Conservation (phyloP, 2,797 vertebrate genomes). For the Huso huso region DNA sequence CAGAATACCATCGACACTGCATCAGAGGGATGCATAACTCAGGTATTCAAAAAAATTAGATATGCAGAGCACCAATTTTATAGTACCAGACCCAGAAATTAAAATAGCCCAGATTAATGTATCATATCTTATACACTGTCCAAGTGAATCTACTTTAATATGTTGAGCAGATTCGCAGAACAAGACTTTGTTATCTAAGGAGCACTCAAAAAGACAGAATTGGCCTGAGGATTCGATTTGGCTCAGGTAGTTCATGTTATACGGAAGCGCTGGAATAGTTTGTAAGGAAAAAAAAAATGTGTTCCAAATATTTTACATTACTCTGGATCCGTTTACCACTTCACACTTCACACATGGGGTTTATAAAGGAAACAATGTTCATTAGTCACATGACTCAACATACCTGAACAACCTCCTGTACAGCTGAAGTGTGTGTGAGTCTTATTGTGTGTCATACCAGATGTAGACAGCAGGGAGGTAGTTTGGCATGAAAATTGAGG, state of each 20-base stretch:
- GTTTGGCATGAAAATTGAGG: too few relatives aligned
- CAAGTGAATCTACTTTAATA: constrained; percentile 82
- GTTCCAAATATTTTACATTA: constrained; percentile 71
- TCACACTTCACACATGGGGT: constrained; percentile 40
- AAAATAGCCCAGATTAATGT: constrained; percentile 87
- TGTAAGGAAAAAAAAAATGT: constrained; percentile 76
- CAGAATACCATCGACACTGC: constrained; percentile 70
- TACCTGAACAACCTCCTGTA: too few relatives aligned
- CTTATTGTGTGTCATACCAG: too few relatives aligned
- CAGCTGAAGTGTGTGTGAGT: too few relatives aligned
- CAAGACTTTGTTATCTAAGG: constrained; percentile 83
- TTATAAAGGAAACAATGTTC: constrained; percentile 48
- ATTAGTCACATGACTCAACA: too few relatives aligned
- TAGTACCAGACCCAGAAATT: constrained; percentile 78
- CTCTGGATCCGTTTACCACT: constrained; percentile 37
- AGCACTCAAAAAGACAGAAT: constrained; percentile 73
- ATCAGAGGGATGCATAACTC: constrained; percentile 85
- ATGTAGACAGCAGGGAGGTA: too few relatives aligned
- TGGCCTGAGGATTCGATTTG: constrained; percentile 85
- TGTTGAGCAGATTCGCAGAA: constrained; percentile 82
- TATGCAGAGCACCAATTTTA: constrained; percentile 88
- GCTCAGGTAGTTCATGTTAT: constrained; percentile 78
- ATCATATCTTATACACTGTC: constrained; percentile 82
- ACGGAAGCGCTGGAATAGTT: constrained; percentile 70
- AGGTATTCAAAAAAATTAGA: constrained; percentile 88